These are phyloP conservation scores for Leptarthrus brevirostris DNA, from an alignment of 2,888 invertebrate genomes.

Conservation along the genomic window DNA sequence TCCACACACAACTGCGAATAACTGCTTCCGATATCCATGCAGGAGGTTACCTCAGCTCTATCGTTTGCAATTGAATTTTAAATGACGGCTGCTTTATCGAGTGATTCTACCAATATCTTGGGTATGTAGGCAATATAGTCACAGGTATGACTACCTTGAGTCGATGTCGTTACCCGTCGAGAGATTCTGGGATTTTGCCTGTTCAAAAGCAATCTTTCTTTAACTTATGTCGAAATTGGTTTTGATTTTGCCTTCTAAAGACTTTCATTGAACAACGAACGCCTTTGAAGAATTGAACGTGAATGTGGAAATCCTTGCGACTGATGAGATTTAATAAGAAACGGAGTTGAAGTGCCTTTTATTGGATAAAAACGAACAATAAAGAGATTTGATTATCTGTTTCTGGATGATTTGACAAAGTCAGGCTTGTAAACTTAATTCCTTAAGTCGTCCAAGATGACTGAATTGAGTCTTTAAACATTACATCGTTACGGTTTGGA, in stretches of 20 bases:
- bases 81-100: slow-evolving; percentile 43
- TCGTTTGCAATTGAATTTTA: slow-evolving; percentile 49
- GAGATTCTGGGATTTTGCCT: slow-evolving; percentile 20
- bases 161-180: slow-evolving; percentile 25
- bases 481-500: neutral
- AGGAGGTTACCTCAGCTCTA: slow-evolving; percentile 49
- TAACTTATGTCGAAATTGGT: slow-evolving; percentile 46
- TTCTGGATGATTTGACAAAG: slow-evolving; percentile 39
- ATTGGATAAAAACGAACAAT: slow-evolving; percentile 24
- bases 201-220: slow-evolving; percentile 49
- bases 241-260: slow-evolving; percentile 49
- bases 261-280: slow-evolving; percentile 38
- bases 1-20: neutral
- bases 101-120: neutral
- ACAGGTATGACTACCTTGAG: slow-evolving; percentile 22
- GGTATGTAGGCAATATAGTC: slow-evolving; percentile 20
- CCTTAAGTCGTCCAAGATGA: no score
- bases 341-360: slow-evolving; percentile 38
- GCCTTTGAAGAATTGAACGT: slow-evolving; percentile 41
- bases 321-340: slow-evolving; percentile 49
- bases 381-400: slow-evolving; percentile 33
- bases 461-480: slow-evolving; percentile 6
- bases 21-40: slow-evolving; percentile 27
- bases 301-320: slow-evolving; percentile 43
- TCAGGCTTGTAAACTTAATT: no score